These are phyloP conservation scores for Pocillopora damicornis DNA, from an alignment of 64 coral and sea anemone genomes.

Conservation along the genomic window DNA sequence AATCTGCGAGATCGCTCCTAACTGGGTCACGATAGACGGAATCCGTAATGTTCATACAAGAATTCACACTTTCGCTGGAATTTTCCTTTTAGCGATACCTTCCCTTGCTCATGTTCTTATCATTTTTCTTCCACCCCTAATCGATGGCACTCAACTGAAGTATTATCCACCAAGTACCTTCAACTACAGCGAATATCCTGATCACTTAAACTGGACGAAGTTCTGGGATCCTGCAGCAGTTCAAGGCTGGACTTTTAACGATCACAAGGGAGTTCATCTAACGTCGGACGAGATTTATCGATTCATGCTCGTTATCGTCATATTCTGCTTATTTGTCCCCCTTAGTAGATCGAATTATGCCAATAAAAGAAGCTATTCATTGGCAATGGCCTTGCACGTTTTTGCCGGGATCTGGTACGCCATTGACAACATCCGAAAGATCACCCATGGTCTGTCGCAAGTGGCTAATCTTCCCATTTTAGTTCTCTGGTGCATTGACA, in stretches of 20 bases:
- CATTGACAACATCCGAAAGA: slow-evolving; percentile 70
- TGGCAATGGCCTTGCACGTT: slow-evolving; percentile 43
- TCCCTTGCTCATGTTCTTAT: slow-evolving; percentile 57
- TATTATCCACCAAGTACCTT: slow-evolving; percentile 61
- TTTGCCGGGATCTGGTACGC: slow-evolving; percentile 60
- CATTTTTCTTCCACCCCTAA: slow-evolving; percentile 61
- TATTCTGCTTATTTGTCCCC: slow-evolving; percentile 61
- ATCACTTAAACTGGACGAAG: slow-evolving; percentile 62
- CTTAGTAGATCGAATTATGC: slow-evolving; percentile 56
- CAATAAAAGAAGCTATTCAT: slow-evolving; percentile 55
- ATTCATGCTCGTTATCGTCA: slow-evolving; percentile 44
- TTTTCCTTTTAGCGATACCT: slow-evolving; percentile 66
- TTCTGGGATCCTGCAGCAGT: slow-evolving; percentile 73
- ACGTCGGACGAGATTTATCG: slow-evolving; percentile 65
- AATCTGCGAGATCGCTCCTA: slow-evolving; percentile 44
- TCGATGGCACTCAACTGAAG: slow-evolving; percentile 52
- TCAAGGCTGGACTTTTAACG: slow-evolving; percentile 59
- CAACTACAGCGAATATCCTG: slow-evolving; percentile 55
- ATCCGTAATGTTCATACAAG: slow-evolving; percentile 43
- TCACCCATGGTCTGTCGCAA: slow-evolving; percentile 55
- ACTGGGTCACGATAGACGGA: slow-evolving; percentile 39
- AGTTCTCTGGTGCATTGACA: slow-evolving; percentile 57
- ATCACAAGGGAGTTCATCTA: slow-evolving; percentile 54
- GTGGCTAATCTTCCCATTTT: slow-evolving; percentile 52
- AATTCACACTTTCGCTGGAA: slow-evolving; percentile 50